These are phyloP conservation scores for Drosophila mayri DNA, from an alignment of 1,140 invertebrate genomes.

Conservation along the genomic window DNA sequence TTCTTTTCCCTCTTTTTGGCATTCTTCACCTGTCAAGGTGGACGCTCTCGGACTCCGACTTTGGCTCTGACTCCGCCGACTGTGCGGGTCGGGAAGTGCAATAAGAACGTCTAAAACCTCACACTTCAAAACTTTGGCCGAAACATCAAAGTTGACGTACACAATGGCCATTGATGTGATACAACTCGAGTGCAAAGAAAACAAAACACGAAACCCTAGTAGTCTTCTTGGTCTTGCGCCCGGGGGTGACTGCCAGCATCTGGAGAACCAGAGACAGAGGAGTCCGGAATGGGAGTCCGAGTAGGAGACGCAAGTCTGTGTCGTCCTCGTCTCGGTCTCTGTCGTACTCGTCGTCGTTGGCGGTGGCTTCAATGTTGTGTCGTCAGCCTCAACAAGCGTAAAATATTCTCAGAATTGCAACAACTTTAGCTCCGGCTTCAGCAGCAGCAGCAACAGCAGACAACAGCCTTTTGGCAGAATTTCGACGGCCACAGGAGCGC, in stretches of 20 bases:
- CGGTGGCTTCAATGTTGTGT: conserved; percentile 71
- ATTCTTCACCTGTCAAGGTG: conserved; percentile 80
- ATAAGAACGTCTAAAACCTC: conserved; percentile 83
- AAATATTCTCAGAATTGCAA: conserved; percentile 81
- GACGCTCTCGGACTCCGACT: conserved; percentile 41
- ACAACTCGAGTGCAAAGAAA: conserved; percentile 83
- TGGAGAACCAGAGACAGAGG: conserved; percentile 20
- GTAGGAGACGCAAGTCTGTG: conserved; percentile 28
- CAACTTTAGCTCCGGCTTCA: conserved; percentile 67
- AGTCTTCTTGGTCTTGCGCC: conserved; percentile 46
- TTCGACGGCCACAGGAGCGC: conserved; percentile 59
- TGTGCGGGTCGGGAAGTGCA: conserved; percentile 61
- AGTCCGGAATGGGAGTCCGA: conserved; percentile 7
- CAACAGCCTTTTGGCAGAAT: conserved; percentile 66
- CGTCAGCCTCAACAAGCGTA: conserved; percentile 80
- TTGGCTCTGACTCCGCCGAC: conserved; percentile 17
- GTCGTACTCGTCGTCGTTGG: conserved; percentile 60
- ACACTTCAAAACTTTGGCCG: conserved; percentile 83
- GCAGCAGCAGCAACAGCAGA: conserved; percentile 3
- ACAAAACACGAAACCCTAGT: conserved; percentile 79
- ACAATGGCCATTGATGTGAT: conserved; percentile 84
- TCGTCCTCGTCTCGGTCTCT: conserved; percentile 41
- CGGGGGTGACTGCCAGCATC: conserved; percentile 21
- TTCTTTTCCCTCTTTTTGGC: conserved; percentile 63
- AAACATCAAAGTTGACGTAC: conserved; percentile 84